Conservation (phyloP, 2,797 vertebrate species). For the Lepus oiostolus region DNA sequence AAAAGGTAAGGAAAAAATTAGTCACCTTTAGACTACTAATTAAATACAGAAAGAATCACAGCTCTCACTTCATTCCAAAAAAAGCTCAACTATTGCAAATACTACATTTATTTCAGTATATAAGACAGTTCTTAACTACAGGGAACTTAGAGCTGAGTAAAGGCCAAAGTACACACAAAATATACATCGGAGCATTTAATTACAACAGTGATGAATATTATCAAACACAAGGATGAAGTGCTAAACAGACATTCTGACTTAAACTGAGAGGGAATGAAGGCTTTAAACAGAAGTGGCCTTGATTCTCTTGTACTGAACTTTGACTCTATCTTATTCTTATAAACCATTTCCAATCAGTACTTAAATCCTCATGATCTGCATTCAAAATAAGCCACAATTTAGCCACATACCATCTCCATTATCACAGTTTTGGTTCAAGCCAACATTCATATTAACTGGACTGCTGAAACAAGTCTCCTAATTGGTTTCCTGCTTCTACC, state of each 20-base stretch:
- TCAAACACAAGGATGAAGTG: not conserved
- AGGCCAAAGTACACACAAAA: slow-evolving; percentile 34
- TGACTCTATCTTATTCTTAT: not conserved
- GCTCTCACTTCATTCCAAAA: slow-evolving; percentile 42
- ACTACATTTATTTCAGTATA: not conserved
- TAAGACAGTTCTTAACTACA: not conserved
- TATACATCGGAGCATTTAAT: not conserved
- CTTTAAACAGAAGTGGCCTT: not conserved
- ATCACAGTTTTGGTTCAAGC: not conserved
- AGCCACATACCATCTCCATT: not conserved
- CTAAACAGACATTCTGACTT: not conserved
- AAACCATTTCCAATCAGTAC: not conserved
- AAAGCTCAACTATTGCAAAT: not conserved
- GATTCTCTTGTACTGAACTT: not conserved
- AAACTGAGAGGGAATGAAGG: not conserved
- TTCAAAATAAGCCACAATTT: not conserved
- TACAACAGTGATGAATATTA: not conserved
- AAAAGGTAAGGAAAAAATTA: not conserved
- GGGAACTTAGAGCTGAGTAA: not conserved
- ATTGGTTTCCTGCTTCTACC: not conserved
- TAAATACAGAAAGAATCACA: not conserved
- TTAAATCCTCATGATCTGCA: not conserved
- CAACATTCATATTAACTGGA: slow-evolving; percentile 6
- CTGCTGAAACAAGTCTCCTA: not conserved
- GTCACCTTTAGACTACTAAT: not conserved